Conservation (phyloP, 2,113 vertebrate genomes). For the Pangasianodon hypophthalmus region DNA sequence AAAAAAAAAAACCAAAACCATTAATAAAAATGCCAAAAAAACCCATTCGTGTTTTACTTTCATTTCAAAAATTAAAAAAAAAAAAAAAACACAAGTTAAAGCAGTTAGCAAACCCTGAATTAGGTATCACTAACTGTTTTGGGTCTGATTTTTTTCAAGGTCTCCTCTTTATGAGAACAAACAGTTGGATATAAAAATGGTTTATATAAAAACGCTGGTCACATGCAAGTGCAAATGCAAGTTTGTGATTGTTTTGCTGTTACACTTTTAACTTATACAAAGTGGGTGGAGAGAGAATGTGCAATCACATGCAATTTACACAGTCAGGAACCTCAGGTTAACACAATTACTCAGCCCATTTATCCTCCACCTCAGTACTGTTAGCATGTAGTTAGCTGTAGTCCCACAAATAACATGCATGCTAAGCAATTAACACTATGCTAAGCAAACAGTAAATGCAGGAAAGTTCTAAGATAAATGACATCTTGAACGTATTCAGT, state of each 20-base stretch:
- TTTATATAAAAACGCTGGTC: too few relatives aligned
- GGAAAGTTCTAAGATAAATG: not conserved
- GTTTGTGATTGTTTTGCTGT: too few relatives aligned
- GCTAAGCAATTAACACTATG: not conserved
- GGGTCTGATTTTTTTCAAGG: not conserved
- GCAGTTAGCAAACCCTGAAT: not conserved
- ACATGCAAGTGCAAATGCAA: too few relatives aligned
- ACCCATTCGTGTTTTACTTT: not conserved
- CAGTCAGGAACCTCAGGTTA: not conserved
- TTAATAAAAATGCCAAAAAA: not conserved
- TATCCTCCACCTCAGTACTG: not conserved
- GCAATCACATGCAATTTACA: not conserved
- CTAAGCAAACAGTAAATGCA: not conserved
- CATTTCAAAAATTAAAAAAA: not conserved
- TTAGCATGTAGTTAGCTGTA: not conserved
- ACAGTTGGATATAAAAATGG: not conserved
- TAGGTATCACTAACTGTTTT: not conserved
- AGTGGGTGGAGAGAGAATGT: not conserved
- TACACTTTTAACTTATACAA: not conserved
- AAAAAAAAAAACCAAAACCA: too few relatives aligned
- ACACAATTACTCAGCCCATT: not conserved
- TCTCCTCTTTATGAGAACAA: not conserved
- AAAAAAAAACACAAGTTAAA: not conserved
- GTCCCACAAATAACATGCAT: not conserved
- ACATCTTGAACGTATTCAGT: not conserved